Evolutionary conservation across 2,888 invertebrate genomes (phyloP).

Genomic region (Formica aserva): DNA sequence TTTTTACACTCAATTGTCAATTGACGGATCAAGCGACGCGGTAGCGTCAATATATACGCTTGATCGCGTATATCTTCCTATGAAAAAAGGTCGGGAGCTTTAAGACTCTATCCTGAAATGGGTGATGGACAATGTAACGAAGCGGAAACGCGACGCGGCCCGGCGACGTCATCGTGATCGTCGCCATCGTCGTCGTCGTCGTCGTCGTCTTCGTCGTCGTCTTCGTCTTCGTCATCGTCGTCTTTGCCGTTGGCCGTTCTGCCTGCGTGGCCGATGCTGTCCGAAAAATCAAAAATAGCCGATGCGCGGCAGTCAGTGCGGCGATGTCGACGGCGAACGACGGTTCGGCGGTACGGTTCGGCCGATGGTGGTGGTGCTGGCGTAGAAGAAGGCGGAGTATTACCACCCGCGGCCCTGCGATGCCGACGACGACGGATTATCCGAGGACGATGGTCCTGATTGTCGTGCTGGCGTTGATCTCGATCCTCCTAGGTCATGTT

Average conservation of each 20-base stretch:
- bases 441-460: conserved; percentile 68
- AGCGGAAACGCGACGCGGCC: not conserved
- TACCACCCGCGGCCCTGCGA: conserved; percentile 70
- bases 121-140: not conserved
- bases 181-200: not conserved
- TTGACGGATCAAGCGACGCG: not conserved
- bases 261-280: conserved; percentile 62
- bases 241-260: conserved; percentile 49
- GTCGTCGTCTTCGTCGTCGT: conserved; percentile 14
- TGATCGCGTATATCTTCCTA: not conserved
- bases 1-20: not conserved
- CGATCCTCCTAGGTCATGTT: conserved; percentile 63
- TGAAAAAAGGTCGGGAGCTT: not conserved
- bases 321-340: conserved; percentile 86
- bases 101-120: not conserved
- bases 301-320: conserved; percentile 84
- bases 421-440: conserved; percentile 59
- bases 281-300: conserved; percentile 84
- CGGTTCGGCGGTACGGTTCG: conserved; percentile 84
- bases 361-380: conserved; percentile 83
- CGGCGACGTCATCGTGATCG: not conserved
- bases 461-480: conserved; percentile 65
- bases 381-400: conserved; percentile 79
- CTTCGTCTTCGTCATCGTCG: conserved; percentile 33
- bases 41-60: too few species aligned